These are phyloP conservation scores for Prorops nasuta DNA, from an alignment of 1,140 invertebrate genomes.

Conservation along the genomic window DNA sequence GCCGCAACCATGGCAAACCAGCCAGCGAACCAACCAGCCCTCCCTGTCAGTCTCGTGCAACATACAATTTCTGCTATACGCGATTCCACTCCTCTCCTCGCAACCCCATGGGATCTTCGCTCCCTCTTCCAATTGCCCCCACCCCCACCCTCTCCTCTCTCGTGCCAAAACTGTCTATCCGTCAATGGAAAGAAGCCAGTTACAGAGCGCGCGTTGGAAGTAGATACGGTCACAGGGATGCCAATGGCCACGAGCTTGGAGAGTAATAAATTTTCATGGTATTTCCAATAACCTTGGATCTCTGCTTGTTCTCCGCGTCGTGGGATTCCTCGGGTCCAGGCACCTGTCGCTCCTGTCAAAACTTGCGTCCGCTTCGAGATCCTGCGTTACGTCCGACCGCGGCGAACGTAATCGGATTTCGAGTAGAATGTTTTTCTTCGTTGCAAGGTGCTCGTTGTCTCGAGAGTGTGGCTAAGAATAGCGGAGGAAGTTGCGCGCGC, in stretches of 20 bases:
- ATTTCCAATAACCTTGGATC: too few species aligned
- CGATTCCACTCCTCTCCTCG: not conserved
- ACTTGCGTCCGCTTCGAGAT: slow-evolving; percentile 5
- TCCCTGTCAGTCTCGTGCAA: not conserved
- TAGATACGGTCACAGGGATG: not conserved
- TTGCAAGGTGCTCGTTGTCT: too few species aligned
- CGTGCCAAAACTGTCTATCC: not conserved
- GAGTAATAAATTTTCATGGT: slow-evolving; percentile 1
- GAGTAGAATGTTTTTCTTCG: too few species aligned
- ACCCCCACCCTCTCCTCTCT: too few species aligned
- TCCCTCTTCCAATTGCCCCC: too few species aligned
- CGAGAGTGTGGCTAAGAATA: not conserved
- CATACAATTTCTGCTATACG: not conserved
- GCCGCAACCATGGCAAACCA: too few species aligned
- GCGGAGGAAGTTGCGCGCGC: not conserved
- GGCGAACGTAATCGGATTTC: not conserved
- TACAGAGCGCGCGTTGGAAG: not conserved
- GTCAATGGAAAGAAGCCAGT: not conserved
- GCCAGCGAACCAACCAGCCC: not conserved
- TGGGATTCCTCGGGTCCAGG: too few species aligned
- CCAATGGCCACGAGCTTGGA: slow-evolving; percentile 2
- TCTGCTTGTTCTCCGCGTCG: too few species aligned
- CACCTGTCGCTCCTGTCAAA: too few species aligned
- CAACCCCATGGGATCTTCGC: not conserved
- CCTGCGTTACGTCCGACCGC: slow-evolving; percentile 1